These are phyloP conservation scores for Dendrocincla tyrannina DNA, from an alignment of 2,797 vertebrate genomes.

Conservation along the genomic window DNA sequence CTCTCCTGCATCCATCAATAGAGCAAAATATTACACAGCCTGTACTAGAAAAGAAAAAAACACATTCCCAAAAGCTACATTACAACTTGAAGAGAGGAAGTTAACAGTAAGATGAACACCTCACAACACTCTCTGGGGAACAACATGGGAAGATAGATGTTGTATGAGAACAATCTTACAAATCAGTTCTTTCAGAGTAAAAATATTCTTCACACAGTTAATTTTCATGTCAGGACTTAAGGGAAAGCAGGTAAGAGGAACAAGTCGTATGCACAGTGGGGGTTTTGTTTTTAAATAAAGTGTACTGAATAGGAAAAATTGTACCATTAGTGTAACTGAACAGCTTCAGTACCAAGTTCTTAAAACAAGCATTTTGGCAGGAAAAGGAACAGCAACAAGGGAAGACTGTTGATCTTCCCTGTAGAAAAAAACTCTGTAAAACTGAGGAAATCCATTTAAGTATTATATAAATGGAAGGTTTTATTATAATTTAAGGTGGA, in stretches of 20 bases:
- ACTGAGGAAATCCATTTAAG: neutral
- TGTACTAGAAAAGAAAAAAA: neutral
- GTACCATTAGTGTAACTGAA: neutral
- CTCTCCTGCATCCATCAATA: neutral
- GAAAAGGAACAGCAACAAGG: neutral
- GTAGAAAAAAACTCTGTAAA: neutral
- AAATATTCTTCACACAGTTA: neutral
- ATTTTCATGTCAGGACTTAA: neutral
- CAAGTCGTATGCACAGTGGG: neutral
- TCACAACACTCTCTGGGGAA: neutral
- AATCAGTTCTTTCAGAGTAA: neutral
- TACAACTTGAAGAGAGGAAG: neutral
- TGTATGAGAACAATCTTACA: neutral
- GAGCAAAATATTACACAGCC: neutral
- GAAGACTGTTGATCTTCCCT: neutral
- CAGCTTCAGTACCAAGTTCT: neutral
- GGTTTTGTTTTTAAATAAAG: neutral
- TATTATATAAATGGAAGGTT: neutral
- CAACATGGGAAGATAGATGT: accelerated
- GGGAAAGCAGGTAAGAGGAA: neutral
- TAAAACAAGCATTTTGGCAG: neutral
- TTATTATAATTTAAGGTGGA: neutral
- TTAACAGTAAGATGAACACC: neutral
- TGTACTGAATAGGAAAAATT: neutral
- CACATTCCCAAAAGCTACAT: neutral